These are phyloP conservation scores for Drosophila burlai DNA, from an alignment of 1,140 invertebrate species.

Conservation along the genomic window DNA sequence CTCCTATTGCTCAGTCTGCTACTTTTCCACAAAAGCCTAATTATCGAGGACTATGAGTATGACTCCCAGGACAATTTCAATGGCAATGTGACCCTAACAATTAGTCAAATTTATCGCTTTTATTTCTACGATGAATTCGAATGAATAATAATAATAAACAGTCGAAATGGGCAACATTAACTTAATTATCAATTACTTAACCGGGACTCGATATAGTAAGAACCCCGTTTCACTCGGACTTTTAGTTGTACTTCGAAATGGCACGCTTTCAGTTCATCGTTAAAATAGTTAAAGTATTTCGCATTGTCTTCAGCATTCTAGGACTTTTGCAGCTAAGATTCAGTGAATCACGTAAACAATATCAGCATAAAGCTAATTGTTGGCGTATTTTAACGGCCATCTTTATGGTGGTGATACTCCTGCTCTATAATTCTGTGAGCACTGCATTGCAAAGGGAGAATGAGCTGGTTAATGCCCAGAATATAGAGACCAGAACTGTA, in stretches of 20 bases:
- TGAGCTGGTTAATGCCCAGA: not conserved
- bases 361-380: constrained; percentile 1
- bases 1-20: constrained; percentile 19
- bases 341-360: constrained; percentile 19
- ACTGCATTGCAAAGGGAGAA: not conserved
- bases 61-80: constrained; percentile 41
- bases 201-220: not conserved
- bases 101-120: constrained; percentile 65
- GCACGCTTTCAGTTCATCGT: constrained; percentile 31
- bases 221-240: not conserved
- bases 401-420: constrained; percentile 5
- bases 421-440: not conserved
- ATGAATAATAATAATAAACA: constrained; percentile 54
- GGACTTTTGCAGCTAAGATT: constrained; percentile 47
- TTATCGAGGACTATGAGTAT: constrained; percentile 21
- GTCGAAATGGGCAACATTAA: constrained; percentile 28
- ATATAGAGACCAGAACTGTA: not conserved
- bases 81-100: constrained; percentile 59
- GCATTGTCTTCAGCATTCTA: constrained; percentile 12
- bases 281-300: constrained; percentile 24
- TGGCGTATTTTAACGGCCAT: not conserved
- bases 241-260: constrained; percentile 48
- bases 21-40: constrained; percentile 10
- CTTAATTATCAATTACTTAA: constrained; percentile 16
- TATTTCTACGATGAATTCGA: constrained; percentile 59